Base-by-base conservation (phyloP, 1,140 invertebrate species). In the Fopius arisanus region DNA sequence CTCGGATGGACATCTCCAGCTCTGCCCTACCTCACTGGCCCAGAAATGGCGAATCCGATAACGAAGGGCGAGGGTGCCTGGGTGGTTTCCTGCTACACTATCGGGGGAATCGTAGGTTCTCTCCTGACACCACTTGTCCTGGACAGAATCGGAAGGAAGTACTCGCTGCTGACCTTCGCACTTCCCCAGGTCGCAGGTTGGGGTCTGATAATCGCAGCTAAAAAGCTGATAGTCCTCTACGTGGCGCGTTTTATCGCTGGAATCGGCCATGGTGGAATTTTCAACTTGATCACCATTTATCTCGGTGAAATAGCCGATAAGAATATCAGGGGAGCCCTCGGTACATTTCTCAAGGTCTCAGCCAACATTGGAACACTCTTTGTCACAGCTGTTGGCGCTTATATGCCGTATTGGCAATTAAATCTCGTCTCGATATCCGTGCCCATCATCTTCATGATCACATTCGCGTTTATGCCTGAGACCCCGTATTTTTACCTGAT, bases 401-500 rank as follows among this genome's bases (percentile, higher is more conserved):
- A 80, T 62, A 78, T 89, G n/a, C 78, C 80, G 69, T 91, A 87
- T 87, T 73, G 85, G 67, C 81, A 80, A 14, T 81, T 92, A 6
- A 89, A 90, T 28, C 66, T 90, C 0, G 78, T 89, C 43, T 89
- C 88, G 23, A 79, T 89, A 1, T 19, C 86, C 4, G 78, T 91
- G 19, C 89, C 90, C 0, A 81, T 92, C 1, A 76, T 92, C 0
- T 91, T 92, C 75, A 85, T 92, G 3, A 75, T 92, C 1, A 90
- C 90, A 0, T 92, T 94, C 83, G 87, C 89, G 43, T 91, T 91
- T 72, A 91, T 94, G 87, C 93, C 94, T 0, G 94, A 96, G 86
- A 93, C 93, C 9, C 94, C 94, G 0, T 92, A 94, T 77, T 94
- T 91, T 78, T 94, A 91, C 81, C 82, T 93, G 0, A 91, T 90